Base-by-base conservation (phyloP, 2,888 invertebrate genomes). In the Drosophila nigricruria region DNA sequence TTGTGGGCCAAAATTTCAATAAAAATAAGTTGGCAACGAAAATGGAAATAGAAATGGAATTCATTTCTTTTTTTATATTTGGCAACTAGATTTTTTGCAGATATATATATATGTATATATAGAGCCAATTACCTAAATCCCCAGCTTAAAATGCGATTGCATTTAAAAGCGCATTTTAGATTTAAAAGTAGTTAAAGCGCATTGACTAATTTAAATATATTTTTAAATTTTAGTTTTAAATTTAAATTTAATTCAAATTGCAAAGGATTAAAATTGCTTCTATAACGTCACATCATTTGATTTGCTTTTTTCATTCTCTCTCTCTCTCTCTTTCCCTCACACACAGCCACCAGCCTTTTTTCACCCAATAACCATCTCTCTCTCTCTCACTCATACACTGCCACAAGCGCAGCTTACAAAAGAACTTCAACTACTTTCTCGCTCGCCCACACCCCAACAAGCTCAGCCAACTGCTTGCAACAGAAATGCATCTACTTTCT, bases 1-100 rank as follows among this genome's bases (percentile, higher is more conserved):
- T 80, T 43, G 71, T 60, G 82, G 80, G 68, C 80, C 70, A 60
- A 34, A 49, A 50, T 77, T 77, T 73, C 70, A 75, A 73, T 75
- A 70, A 73, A 80, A 72, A 62, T 40, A n/a, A 43, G 32, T 43
- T 75, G 74, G 61, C 74, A 73, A 27, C 40, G 20, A 43, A 20
- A 49, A 32, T 49, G 49, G 18, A 30, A 23, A 63, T 73, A 25
- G 36, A 73, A 77, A 58, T 47, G 20, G 34, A 73, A 62, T 61
- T 23, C 27, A 1, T 47, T 40, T 10, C 3, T n/a, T 20, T 3
- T 36, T 14, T 52, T 45, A n/a, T n/a, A n/a, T 62, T 50, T 70
- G 66, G 63, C 75, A 65, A 50, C 52, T 23, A 16, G 16, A 52
- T 36, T 52, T 34, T 16, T 27, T 10, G 47, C 16, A 36, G 23